Base-by-base conservation (phyloP, 2,888 invertebrate species). In the Parnassius mnemosyne region DNA sequence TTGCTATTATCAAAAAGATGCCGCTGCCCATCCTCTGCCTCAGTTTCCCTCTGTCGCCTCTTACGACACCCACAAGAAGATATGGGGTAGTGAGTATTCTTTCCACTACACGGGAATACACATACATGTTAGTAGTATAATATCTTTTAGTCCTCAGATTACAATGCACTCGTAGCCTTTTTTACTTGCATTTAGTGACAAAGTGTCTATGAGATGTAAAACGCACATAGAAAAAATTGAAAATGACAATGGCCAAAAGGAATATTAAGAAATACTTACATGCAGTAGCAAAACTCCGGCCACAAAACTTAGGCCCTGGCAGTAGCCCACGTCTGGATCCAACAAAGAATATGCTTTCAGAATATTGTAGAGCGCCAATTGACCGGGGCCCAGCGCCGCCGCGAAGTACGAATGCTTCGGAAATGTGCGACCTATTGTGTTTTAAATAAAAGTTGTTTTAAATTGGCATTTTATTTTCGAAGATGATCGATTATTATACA, bases 271-370 rank as follows among this genome's bases (percentile, higher is more conserved):
- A 9, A 42, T 42, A 93, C 96, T 94, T 85, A 98, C 98, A 87
- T 99, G 99, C 71, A 99, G 90, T 10, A 99, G 90, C 1, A 99
- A 90, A 1, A 98, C 95, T 11, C 98, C 99, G 65, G 98, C 98
- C 2, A 99, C 97, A 78, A 99, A 99, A 75, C 98, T 98, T 10
- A 99, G 93, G 0, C 99, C 99, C 87, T 99, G 99, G 71, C 99
- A 99, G 84, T 99, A 99, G 0, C 98, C 98, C 1, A 99, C 96
- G 77, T 98, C 97, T 1, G 96, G 95, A 83, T 99, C 99, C 47
- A 98, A 85, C 41, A 99, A 92, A 0, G 98, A 99, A 82, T 99
- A 99, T 0, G 99, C 99, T 84, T 99, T 99, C 42, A 99, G 91
- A 20, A 99, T 92, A 89, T 99, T 99, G 85, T 98, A 99, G 3